phyloP scores from a whole-genome alignment of 2,113 vertebrate genomes.

The Zosterops hypoxanthus region DNA sequence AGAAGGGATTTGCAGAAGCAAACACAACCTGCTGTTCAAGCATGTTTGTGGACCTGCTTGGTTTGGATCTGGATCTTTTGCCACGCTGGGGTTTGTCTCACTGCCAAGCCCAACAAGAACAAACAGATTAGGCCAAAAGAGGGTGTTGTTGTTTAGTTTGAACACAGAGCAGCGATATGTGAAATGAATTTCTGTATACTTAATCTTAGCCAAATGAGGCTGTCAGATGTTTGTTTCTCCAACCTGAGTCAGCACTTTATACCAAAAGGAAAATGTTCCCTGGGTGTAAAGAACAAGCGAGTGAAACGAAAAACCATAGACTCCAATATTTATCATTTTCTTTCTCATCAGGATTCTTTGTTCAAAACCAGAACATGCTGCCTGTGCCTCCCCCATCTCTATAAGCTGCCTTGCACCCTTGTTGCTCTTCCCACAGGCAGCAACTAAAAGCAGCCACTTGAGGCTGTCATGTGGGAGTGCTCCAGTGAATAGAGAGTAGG shows the following conservation, averaged over 20 bases:
- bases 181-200: slow-evolving; percentile 59
- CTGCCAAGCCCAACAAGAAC: background rate
- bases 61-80: background rate
- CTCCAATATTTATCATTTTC: slow-evolving; percentile 47
- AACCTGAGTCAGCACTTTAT: slow-evolving; percentile 57
- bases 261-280: slow-evolving; percentile 19
- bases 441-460: background rate
- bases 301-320: background rate
- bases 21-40: background rate
- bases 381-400: background rate
- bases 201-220: slow-evolving; percentile 67
- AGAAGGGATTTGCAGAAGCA: background rate
- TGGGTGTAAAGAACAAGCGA: background rate
- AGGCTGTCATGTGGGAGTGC: background rate
- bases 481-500: background rate
- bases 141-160: background rate
- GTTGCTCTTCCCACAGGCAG: background rate
- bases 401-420: background rate
- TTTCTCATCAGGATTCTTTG: slow-evolving; percentile 9
- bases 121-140: slow-evolving; percentile 41
- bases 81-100: background rate
- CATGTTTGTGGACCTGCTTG: background rate
- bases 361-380: background rate
- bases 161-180: slow-evolving; percentile 15
- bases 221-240: slow-evolving; percentile 59